A percentile compares a stretch with the other conserved stretches of the same genome.
These are phyloP conservation scores for Aviceda subcristata DNA, from an alignment of 2,113 vertebrate species.

Conservation along the genomic window DNA sequence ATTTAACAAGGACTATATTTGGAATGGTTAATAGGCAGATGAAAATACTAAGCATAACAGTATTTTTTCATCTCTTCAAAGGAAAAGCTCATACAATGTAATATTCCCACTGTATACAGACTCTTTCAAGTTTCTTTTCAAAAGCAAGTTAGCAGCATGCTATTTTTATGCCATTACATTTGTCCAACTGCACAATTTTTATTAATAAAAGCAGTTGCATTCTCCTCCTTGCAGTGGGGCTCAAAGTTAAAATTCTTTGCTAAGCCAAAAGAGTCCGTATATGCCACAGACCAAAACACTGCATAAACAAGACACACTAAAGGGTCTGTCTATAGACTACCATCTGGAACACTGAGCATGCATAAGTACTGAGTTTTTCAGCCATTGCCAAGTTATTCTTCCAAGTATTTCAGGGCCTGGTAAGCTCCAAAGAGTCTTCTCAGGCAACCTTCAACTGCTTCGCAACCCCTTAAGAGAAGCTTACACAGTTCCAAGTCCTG, in stretches of 20 bases:
- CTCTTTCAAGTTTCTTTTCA: constrained; percentile 43
- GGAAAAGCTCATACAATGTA: not conserved
- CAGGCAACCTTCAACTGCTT: not conserved
- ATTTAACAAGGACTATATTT: constrained; percentile 35
- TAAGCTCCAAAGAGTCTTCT: not conserved
- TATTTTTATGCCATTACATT: constrained; percentile 56
- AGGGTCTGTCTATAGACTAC: not conserved
- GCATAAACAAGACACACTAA: constrained; percentile 14
- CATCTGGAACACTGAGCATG: constrained; percentile 17
- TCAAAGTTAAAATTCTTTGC: constrained; percentile 17
- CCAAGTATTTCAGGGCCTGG: not conserved
- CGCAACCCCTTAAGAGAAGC: not conserved
- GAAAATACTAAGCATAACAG: constrained; percentile 41
- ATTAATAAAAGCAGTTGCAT: constrained; percentile 33
- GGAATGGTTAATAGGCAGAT: constrained; percentile 28
- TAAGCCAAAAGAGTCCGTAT: not conserved
- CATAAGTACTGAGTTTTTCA: not conserved
- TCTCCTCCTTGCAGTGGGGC: constrained; percentile 7
- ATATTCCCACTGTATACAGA: not conserved
- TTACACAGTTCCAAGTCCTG: not conserved
- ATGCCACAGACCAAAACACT: constrained; percentile 27
- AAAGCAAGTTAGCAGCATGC: constrained; percentile 43
- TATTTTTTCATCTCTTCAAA: constrained; percentile 47
- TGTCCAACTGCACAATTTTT: constrained; percentile 16
- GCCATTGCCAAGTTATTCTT: not conserved